Conservation (phyloP, 2,113 vertebrate genomes). For the Mungos mungo region DNA sequence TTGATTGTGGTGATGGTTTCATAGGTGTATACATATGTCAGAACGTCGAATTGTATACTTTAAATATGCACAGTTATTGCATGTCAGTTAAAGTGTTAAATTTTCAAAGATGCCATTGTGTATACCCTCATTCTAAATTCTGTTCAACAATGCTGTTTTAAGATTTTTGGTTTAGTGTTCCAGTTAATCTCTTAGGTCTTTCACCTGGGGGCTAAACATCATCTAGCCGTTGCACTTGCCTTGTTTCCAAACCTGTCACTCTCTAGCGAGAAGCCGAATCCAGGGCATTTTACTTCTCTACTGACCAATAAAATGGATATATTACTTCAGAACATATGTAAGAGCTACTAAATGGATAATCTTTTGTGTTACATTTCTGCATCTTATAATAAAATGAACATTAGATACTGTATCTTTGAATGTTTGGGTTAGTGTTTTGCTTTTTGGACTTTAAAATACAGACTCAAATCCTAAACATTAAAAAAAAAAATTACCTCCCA, state of each 20-base stretch:
- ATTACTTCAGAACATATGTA: not conserved
- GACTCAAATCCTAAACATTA: conserved; percentile 31
- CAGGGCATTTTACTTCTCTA: not conserved
- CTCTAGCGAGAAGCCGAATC: not conserved
- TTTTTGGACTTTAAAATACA: conserved; percentile 42
- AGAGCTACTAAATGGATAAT: not conserved
- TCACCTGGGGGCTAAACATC: not conserved
- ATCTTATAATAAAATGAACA: conserved; percentile 31
- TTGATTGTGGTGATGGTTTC: conserved; percentile 13
- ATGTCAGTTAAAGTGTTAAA: not conserved
- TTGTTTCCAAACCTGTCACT: not conserved
- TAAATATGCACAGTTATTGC: not conserved
- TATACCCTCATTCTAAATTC: not conserved
- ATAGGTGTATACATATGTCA: not conserved
- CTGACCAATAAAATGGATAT: not conserved
- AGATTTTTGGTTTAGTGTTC: not conserved
- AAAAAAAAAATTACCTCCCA: not conserved
- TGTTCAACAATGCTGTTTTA: not conserved
- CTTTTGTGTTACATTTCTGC: not conserved
- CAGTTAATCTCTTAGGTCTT: not conserved
- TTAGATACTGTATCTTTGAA: not conserved
- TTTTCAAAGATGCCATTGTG: not conserved
- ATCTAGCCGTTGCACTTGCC: not conserved
- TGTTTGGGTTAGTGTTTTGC: conserved; percentile 22
- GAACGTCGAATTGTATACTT: not conserved